A percentile compares a stretch with the other conserved stretches of the same genome.
Evolutionary conservation across 2,888 invertebrate genomes (phyloP).

Genomic region (Sphecodes monilicornis): DNA sequence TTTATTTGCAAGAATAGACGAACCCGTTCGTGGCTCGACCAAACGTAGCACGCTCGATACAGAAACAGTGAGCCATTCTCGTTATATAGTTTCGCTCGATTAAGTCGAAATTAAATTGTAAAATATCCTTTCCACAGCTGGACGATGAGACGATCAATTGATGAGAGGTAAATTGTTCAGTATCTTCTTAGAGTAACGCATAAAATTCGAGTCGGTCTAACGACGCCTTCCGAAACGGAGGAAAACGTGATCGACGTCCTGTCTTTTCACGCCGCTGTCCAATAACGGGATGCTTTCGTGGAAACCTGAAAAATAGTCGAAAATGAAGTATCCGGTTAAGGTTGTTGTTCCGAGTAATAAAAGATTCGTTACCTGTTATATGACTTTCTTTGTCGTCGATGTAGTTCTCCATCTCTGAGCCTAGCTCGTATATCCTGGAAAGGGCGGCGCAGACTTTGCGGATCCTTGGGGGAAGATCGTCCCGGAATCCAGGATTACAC

Average conservation of each 20-base stretch:
- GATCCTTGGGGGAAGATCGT: constrained; percentile 88
- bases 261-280: constrained; percentile 92
- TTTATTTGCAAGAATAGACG: constrained; percentile 30
- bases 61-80: constrained; percentile 1
- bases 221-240: constrained; percentile 94
- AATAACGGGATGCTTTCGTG: constrained; percentile 81
- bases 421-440: constrained; percentile 88
- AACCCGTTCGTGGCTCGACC: background rate
- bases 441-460: constrained; percentile 88
- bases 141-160: constrained; percentile 32
- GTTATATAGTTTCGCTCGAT: constrained; percentile 6
- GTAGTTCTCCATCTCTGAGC: constrained; percentile 87
- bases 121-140: constrained; percentile 13
- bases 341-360: no score
- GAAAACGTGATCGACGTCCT: constrained; percentile 96
- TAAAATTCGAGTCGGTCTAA: constrained; percentile 81
- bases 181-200: constrained; percentile 24
- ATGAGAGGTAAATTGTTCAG: constrained; percentile 37
- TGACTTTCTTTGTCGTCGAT: constrained; percentile 86
- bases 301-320: constrained; percentile 76
- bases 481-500: constrained; percentile 87
- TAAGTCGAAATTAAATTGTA: constrained; percentile 7
- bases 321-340: background rate
- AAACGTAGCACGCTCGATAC: background rate
- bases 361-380: constrained; percentile 42